phyloP scores from a whole-genome alignment of 2,888 invertebrate genomes.

The Phoenoteleia sp. region DNA sequence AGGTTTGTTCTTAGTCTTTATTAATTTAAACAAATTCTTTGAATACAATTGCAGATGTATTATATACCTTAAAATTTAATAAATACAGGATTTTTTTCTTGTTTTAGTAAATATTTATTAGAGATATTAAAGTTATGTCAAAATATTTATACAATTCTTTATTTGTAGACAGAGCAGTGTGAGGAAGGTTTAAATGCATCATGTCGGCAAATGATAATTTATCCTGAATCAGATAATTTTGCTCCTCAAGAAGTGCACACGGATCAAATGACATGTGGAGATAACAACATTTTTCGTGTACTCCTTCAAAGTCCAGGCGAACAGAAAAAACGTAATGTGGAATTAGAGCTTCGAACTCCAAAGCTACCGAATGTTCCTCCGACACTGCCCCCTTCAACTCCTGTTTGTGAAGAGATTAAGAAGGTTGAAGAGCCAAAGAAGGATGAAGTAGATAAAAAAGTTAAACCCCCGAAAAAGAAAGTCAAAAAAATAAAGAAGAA shows the following conservation, averaged over 20 bases:
- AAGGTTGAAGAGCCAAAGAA: constrained; percentile 33
- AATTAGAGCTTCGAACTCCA: constrained; percentile 83
- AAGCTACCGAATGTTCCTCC: constrained; percentile 74
- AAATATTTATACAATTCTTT: constrained; percentile 12
- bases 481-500: constrained; percentile 57
- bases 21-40: too few species aligned
- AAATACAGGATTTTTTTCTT: too few species aligned
- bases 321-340: constrained; percentile 79
- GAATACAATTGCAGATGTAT: too few species aligned
- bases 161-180: constrained; percentile 62
- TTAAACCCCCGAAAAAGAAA: neutral
- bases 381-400: constrained; percentile 41
- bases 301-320: constrained; percentile 81
- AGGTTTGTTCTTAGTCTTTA: too few species aligned
- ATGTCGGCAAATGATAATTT: constrained; percentile 80
- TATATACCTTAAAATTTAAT: too few species aligned
- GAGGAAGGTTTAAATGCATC: constrained; percentile 63
- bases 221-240: constrained; percentile 76
- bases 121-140: neutral
- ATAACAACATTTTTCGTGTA: constrained; percentile 81
- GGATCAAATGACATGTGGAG: constrained; percentile 80
- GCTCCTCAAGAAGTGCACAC: constrained; percentile 80
- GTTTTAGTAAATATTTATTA: constrained; percentile 15
- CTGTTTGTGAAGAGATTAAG: constrained; percentile 27
- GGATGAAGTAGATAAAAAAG: constrained; percentile 23